Evolutionary conservation across 2,113 vertebrate genomes (phyloP), one percentile per base, ranked within the genome.

Genomic region (Micronycteris hirsuta): DNA sequence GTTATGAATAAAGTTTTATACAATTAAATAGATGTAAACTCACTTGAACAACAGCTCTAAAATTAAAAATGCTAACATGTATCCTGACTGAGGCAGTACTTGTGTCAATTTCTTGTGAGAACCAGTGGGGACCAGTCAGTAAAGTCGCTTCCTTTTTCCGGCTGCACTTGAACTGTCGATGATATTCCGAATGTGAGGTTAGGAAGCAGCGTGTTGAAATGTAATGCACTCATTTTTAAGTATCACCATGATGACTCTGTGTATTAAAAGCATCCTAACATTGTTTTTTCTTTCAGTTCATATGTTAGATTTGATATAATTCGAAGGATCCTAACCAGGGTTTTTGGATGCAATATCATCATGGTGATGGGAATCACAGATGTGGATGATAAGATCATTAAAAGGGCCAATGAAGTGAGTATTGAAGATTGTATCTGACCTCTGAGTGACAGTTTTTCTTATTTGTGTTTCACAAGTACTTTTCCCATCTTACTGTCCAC

Each of bases 301-400:
- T 99, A 99, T n/a, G 99, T 99, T 96, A 98, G 98, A 93, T 99
- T 99, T 97, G 99, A 99, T 93, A 99, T 99, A 78, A 98, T 99
- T 96, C 99, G 99, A 97, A 99, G 99, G 97, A 98, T 99, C 97
- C 93, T 99, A 91, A 98, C 98, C 74, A 98, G 94, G 11, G 24
- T 99, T 82, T 99, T 99, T 95, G 99, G 99, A 13, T 98, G 99
- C 97, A 99, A 98, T 17, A 97, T 99, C 7, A 80, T 99, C 97
- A 99, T 99, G 93, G 99, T 99, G 54, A 99, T 99, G 99, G 99
- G 99, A 15, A 98, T 99, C 94, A 99, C 99, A 1, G 99, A 99
- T 85, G 98, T 99, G 65, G 99, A 99, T 87, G 99, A 99, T 94
- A 99, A 99, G 96, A 99, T 99, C 54, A 99, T 99, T 97, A 98